Base-by-base conservation (phyloP, 30 jellyfish, hydroid and myxozoan genomes). In the Catostylus mosaicus region DNA sequence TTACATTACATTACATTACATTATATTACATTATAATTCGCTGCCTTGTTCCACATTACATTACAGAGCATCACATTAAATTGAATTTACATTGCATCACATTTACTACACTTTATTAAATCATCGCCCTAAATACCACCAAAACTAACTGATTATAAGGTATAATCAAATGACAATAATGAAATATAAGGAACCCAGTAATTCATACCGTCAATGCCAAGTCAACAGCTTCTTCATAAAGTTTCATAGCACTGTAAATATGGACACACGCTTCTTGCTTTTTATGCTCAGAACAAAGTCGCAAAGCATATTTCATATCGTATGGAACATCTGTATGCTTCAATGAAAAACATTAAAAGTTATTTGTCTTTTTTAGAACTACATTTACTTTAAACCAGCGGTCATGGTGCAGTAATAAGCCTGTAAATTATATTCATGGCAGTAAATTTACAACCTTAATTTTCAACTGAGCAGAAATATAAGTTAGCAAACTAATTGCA, bases 221-320 rank as follows among this genome's bases (percentile, higher is more conserved):
- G 69, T 93, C 98, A 10, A 93, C 98, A 10, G 98, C 98, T 66
- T 93, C 98, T 73, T 94, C 97, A 67, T 69, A 88, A 45, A 94
- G 81, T 36, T 87, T 78, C 97, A 94, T 88, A 0, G 96, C 83
- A 46, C 99, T 77, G 91, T 84, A 94, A 52, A 88, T 94, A 33
- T 76, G 96, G 1, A 85, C 97, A 22, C 96, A 88, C 0, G 97
- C 97, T 47, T 82, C 95, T 11, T 83, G 87, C 32, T 78, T 94
- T 57, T 78, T 54, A 77, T 94, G 82, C 45, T 94, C 97, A 4
- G 97, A 87, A 70, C 98, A 93, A 23, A 87, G 86, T 10, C 98
- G 78, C 56, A 93, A 63, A 10, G 97, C 98, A 80, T 93, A 93
- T 38, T 93, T 87, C 89, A 84, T 57, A 24, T 93, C 98, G 82